A percentile compares a stretch with the other conserved stretches of the same genome.
phyloP scores from a whole-genome alignment of 2,888 invertebrate genomes.

The Leucozona laternaria region DNA sequence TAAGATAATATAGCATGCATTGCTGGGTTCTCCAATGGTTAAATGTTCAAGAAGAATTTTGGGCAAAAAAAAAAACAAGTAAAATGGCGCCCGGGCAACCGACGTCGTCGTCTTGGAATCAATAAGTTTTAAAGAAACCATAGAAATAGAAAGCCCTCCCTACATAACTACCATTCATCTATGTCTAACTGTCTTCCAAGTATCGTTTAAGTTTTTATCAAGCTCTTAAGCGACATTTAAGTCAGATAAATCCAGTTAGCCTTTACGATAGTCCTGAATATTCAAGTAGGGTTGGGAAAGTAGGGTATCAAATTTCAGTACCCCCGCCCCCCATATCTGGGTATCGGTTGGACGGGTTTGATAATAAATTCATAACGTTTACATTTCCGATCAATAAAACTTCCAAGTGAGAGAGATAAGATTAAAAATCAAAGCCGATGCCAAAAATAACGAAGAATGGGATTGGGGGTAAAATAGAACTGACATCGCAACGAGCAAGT shows the following conservation, averaged over 20 bases:
- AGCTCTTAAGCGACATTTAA: conserved; percentile 63
- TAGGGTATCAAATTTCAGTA: conserved; percentile 30
- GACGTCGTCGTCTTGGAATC: conserved; percentile 37
- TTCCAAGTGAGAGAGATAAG: conserved; percentile 41
- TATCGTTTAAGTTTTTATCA: conserved; percentile 61
- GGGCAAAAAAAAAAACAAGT: neutral
- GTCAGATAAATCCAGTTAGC: conserved; percentile 60
- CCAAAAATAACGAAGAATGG: conserved; percentile 6
- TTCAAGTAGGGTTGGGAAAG: neutral
- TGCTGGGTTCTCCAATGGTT: neutral
- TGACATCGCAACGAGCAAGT: neutral
- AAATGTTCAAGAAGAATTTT: neutral
- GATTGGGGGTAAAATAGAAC: neutral
- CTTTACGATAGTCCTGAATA: neutral
- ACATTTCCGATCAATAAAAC: conserved; percentile 64
- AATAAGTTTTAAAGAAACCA: conserved; percentile 59
- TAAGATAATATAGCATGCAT: conserved; percentile 46
- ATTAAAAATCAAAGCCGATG: conserved; percentile 63
- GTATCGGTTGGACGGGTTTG: conserved; percentile 10
- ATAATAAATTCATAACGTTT: conserved; percentile 65
- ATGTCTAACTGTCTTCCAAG: conserved; percentile 29
- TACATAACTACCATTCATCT: conserved; percentile 3
- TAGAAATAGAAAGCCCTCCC: conserved; percentile 45
- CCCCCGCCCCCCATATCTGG: neutral
- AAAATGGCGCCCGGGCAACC: conserved; percentile 17